Base-by-base conservation (phyloP, 2,888 invertebrate genomes). In the Parasteatoda lunata region DNA sequence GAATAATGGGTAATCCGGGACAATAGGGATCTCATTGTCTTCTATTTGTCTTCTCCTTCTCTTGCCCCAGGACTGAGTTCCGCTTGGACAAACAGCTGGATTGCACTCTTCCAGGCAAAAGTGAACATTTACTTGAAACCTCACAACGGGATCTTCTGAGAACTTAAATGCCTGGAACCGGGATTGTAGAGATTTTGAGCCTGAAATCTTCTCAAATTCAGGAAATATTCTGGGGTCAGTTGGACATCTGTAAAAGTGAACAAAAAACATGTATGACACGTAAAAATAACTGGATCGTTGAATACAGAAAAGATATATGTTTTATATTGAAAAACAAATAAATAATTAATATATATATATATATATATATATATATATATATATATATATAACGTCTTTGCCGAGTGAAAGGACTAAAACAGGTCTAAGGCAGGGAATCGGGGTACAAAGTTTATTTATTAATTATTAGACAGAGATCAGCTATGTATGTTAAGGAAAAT, bases 111-210 rank as follows among this genome's bases (percentile, higher is more conserved):
- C 92, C n/a, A 94, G 93, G 91, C 97, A 97, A 91, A 96, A 96
- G 89, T 95, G 95, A 11, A 97, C 95, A 92, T 96, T 95, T 3
- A 96, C 94, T 90, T 95, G 95, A 91, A 97, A 97, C 89, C 95
- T 93, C 0, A 97, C 96, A 6, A 96, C 94, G 52, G 95, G 94
- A n/a, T 96, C 96, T 11, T 95, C 94, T 0, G 96, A 95, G 92
- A 97, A 97, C 89, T 97, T 96, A 92, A 97, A 97, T 0, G 97
- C 97, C 91, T 95, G 95, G 91, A 96, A 97, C 93, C 90, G 89
- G 5, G 91, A 91, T 49, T 88, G 87, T 7, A 91, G 89, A 30
- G 91, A 90, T 66, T 90, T 91, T 11, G 91, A 90, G 3, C 90
- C 90, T 1, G 89, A 86, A 13, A 89, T 84, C 77, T 89, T 90